Evolutionary conservation across 2,797 vertebrate species (phyloP).

Genomic region (Urocyon cinereoargenteus): DNA sequence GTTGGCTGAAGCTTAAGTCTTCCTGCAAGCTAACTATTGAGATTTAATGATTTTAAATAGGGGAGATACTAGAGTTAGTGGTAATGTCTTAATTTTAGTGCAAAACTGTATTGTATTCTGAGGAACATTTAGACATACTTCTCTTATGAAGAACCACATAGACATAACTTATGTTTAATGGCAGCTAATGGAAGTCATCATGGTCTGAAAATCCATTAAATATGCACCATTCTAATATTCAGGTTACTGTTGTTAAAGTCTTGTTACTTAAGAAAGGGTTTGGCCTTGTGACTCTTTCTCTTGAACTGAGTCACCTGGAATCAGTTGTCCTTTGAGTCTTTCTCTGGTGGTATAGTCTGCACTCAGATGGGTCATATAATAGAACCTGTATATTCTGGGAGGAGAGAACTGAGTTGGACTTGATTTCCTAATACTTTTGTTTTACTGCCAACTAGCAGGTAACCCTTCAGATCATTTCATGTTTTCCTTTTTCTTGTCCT

Average conservation of each 20-base stretch:
- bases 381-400: constrained; percentile 41
- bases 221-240: constrained; percentile 42
- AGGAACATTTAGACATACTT: constrained; percentile 51
- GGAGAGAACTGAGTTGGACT: background rate
- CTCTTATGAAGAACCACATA: constrained; percentile 41
- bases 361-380: constrained; percentile 4
- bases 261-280: constrained; percentile 31
- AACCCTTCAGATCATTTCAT: constrained; percentile 20
- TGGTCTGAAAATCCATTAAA: constrained; percentile 61
- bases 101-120: constrained; percentile 49
- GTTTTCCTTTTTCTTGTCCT: constrained; percentile 44
- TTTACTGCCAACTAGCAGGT: constrained; percentile 52
- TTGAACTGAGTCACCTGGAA: constrained; percentile 33
- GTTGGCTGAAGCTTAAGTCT: constrained; percentile 38
- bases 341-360: background rate
- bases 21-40: background rate
- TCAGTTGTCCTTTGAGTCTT: constrained; percentile 45
- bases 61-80: constrained; percentile 7
- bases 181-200: background rate
- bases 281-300: constrained; percentile 32
- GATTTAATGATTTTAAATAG: constrained; percentile 45
- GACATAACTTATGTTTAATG: constrained; percentile 53
- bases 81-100: constrained; percentile 43
- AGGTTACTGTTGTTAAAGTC: constrained; percentile 37
- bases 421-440: constrained; percentile 40